A percentile compares a stretch with the other conserved stretches of the same genome.
These are phyloP conservation scores for Erithacus rubecula DNA, from an alignment of 2,797 vertebrate species.

Conservation along the genomic window DNA sequence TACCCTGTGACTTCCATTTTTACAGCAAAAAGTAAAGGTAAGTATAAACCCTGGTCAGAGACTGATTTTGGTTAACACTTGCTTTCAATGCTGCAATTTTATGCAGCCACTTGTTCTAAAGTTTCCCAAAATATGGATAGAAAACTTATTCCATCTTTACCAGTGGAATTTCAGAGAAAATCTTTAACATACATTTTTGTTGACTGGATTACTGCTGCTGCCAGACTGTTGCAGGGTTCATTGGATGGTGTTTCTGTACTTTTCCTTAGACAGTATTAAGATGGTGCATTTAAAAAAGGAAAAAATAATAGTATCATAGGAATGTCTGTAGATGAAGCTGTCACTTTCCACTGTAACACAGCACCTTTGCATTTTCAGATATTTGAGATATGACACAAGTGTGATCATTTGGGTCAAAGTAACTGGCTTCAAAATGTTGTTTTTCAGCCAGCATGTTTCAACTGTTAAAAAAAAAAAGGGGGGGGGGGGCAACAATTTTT, in stretches of 20 bases:
- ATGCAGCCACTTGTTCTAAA: not conserved
- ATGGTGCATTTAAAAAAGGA: not conserved
- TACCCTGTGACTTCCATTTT: not conserved
- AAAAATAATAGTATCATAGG: not conserved
- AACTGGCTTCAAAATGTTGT: not conserved
- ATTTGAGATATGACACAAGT: not conserved
- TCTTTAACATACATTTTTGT: not conserved
- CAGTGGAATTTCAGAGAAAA: not conserved
- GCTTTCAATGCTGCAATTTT: not conserved
- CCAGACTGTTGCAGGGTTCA: not conserved
- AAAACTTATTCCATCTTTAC: not conserved
- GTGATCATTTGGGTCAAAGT: not conserved
- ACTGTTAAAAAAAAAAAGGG: not conserved
- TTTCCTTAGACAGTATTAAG: not conserved
- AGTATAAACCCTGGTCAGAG: not conserved
- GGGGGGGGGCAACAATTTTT: rapidly evolving
- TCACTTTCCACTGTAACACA: not conserved
- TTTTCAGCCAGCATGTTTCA: not conserved
- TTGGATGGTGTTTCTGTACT: not conserved
- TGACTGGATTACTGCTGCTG: not conserved
- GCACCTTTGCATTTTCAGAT: not conserved
- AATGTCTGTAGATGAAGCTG: not conserved
- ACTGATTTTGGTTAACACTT: not conserved
- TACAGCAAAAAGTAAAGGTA: not conserved
- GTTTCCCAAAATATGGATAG: not conserved